Evolutionary conservation across 2,888 invertebrate species (phyloP), one percentile per base, ranked within the genome.

Genomic region (Lottia scabra): DNA sequence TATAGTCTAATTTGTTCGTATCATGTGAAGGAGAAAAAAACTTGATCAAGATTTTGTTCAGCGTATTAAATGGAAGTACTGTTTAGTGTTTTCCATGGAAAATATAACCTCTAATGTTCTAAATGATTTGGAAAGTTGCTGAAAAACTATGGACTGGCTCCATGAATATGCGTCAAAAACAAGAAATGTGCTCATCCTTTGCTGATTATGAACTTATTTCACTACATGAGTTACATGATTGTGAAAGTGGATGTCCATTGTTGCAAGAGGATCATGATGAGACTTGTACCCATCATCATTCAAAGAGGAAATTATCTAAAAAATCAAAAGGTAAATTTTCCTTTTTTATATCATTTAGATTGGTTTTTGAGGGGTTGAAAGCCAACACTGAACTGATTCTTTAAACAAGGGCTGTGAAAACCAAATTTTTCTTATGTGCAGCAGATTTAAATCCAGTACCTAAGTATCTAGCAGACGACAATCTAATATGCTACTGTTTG

Each of bases 81-180:
- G 38, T 38, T 8, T 38, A 38, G 38, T 56, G 19, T 19, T 56
- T 56, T 56, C 56, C 56, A 56, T 56, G 56, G 56, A 56, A 56
- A 56, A 56, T 56, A 19, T 23, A 56, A 56, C 56, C 12, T 56
- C 23, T 23, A 19, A 4, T 56, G 23, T 56, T 56, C 63, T 68
- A 68, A 75, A 75, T 75, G 75, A 72, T 75, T 70, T 75, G 75
- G 75, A 72, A 75, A 65, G 63, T 72, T 66, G 67, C 72, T 44
- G 75, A 67, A 38, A 72, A 75, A 67, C 65, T 75, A 48, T 73
- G 72, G 73, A 71, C 64, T 26, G 44, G 43, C 63, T 15, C 46
- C 56, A 56, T 19, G 56, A 56, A 56, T 56, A 56, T 56, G 56
- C 56, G 56, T 19, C 56, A 56, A 23, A 56, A 19, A 56, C 56